Base-by-base conservation (phyloP, 2,113 vertebrate genomes). In the Pogonocichla stellata region DNA sequence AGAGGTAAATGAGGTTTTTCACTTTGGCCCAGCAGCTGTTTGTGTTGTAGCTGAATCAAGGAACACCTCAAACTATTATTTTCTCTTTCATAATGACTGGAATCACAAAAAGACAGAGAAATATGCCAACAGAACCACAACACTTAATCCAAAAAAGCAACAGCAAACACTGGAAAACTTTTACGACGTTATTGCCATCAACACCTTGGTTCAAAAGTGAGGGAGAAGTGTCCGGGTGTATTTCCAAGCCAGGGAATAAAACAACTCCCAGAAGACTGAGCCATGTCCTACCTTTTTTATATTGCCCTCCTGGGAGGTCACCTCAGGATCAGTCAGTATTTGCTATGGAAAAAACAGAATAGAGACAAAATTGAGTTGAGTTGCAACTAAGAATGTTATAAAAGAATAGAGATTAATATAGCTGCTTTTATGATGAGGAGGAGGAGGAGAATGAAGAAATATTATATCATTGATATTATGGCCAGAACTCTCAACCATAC, bases 231-330 rank as follows among this genome's bases (percentile, higher is more conserved):
- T 5, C 26, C 2, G 9, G 12, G 14, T 50, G 16, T 4, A 11
- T 62, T 80, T 25, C 65, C 51, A 48, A 70, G 51, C 57, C 86
- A 64, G 67, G 47, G 40, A 93, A 50, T 15, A 58, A 83, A 90
- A 58, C 20, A 88, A 54, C 6, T 33, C 40, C 64, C 20, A 9
- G 3, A 33, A 86, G 20, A 64, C 18, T 23, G 62, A 67, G 19
- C 61, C 48, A 6, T 25, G 14, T 77, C 98, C 96, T 99, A 99
- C 99, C 99, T 99, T 99, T 97, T 98, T 99, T 73, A 99, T 97
- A 92, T 98, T 99, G 98, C 98, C 98, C 84, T 99, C 99, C 53
- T 98, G 98, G 33, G 99, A 98, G 3, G 98, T 95, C 34, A 98
- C 97, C 60, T 99, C 99, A 0, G 98, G 97, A 96, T 99, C 99